Evolutionary conservation across 2,888 invertebrate genomes (phyloP).

Genomic region (Pandemis heparana): DNA sequence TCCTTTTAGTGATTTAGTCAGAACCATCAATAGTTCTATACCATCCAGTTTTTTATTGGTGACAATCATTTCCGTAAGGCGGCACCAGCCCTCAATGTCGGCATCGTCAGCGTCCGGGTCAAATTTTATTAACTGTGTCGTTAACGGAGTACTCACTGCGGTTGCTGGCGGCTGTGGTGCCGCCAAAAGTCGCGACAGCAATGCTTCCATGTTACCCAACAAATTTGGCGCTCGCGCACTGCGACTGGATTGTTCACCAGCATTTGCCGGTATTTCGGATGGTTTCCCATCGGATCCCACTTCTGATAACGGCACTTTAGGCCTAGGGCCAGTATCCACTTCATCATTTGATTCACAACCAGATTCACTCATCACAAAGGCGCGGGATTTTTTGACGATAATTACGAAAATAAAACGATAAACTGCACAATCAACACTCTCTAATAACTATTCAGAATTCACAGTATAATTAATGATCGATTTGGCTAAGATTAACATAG

Average conservation of each 20-base stretch:
- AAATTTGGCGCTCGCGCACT: too few species aligned
- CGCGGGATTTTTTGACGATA: too few species aligned
- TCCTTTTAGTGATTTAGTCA: constrained; percentile 48
- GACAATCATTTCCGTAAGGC: constrained; percentile 37
- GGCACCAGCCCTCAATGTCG: constrained; percentile 42
- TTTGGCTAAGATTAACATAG: too few species aligned
- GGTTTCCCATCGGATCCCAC: constrained; percentile 10
- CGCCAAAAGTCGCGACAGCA: not conserved
- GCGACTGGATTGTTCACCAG: too few species aligned
- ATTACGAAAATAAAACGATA: too few species aligned
- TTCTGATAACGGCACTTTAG: constrained; percentile 6
- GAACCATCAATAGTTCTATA: constrained; percentile 46
- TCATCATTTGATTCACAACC: too few species aligned
- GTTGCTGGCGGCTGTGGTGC: not conserved
- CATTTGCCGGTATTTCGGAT: too few species aligned
- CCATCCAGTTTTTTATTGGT: constrained; percentile 30
- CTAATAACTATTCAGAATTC: too few species aligned
- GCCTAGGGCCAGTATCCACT: too few species aligned
- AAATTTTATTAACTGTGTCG: constrained; percentile 32
- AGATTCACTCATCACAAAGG: too few species aligned
- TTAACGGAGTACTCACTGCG: constrained; percentile 5
- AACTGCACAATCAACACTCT: too few species aligned
- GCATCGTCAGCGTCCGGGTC: constrained; percentile 37
- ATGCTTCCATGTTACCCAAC: not conserved
- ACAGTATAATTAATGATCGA: too few species aligned